Percentiles rank a stretch among this genome's conserved stretches.
phyloP scores from a whole-genome alignment of 2,113 vertebrate species.

The Nesoenas mayeri region DNA sequence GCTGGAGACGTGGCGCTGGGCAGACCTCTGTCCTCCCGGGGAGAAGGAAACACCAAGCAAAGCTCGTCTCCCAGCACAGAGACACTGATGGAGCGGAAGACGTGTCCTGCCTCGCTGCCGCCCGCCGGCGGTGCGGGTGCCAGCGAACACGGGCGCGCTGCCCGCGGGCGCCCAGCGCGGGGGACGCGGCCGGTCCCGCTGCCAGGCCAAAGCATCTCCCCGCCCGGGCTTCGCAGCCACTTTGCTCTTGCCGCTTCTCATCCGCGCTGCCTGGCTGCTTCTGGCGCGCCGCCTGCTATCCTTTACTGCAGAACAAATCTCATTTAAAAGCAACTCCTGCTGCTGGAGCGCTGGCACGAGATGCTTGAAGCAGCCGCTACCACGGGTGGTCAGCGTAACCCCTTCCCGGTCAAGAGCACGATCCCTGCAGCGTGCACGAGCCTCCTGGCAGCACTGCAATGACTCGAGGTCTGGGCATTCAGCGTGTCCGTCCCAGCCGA shows the following conservation, averaged over 20 bases:
- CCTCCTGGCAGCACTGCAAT: background rate
- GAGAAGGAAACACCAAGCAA: background rate
- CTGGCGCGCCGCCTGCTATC: background rate
- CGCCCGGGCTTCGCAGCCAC: fast-evolving
- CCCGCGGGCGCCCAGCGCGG: too few species aligned
- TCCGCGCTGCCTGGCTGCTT: background rate
- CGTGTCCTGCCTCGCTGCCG: background rate
- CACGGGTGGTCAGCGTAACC: background rate
- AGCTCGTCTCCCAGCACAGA: background rate
- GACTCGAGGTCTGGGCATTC: background rate
- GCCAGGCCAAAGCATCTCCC: background rate
- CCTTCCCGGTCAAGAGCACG: background rate
- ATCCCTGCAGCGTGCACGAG: background rate
- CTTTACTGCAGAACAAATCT: background rate
- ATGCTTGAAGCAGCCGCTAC: background rate
- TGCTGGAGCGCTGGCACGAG: background rate
- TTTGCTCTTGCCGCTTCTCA: background rate
- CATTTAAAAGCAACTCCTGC: background rate
- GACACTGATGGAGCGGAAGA: background rate
- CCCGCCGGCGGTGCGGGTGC: background rate
- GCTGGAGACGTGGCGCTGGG: background rate
- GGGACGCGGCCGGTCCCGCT: background rate
- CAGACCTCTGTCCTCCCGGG: background rate
- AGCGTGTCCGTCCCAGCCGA: background rate
- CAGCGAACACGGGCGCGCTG: background rate